Conservation (phyloP, 2,113 vertebrate species). For the human region DNA sequence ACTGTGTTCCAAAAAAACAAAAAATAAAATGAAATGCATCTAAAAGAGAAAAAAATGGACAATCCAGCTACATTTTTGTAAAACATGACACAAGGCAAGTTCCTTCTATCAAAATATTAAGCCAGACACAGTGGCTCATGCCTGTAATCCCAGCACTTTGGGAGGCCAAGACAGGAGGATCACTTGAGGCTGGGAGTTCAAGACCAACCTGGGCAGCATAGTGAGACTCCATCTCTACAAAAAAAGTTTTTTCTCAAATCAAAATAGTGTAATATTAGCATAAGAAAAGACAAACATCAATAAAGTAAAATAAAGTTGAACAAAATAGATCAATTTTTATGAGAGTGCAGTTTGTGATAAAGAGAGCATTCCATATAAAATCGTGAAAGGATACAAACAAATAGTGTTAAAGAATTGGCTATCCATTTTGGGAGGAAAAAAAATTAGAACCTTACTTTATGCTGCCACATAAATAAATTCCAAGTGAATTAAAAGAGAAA, state of each 20-base stretch:
- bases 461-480: background rate
- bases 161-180: too few species aligned
- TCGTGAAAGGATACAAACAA: background rate
- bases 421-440: background rate
- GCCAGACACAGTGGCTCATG: too few species aligned
- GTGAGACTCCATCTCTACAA: too few species aligned
- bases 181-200: too few species aligned
- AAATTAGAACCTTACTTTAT: background rate
- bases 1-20: too few species aligned
- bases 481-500: constrained; percentile 24
- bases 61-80: background rate
- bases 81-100: background rate
- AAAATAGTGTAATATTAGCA: background rate
- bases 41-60: constrained; percentile 25
- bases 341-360: background rate
- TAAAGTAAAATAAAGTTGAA: background rate
- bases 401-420: background rate
- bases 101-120: constrained; percentile 12
- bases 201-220: too few species aligned
- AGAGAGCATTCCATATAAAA: background rate
- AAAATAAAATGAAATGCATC: background rate
- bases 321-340: background rate
- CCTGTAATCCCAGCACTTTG: too few species aligned
- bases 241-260: too few species aligned
- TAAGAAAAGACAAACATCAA: constrained; percentile 1